These are phyloP conservation scores for Rhyacichthys aspro DNA, from an alignment of 2,797 vertebrate species.

Conservation along the genomic window DNA sequence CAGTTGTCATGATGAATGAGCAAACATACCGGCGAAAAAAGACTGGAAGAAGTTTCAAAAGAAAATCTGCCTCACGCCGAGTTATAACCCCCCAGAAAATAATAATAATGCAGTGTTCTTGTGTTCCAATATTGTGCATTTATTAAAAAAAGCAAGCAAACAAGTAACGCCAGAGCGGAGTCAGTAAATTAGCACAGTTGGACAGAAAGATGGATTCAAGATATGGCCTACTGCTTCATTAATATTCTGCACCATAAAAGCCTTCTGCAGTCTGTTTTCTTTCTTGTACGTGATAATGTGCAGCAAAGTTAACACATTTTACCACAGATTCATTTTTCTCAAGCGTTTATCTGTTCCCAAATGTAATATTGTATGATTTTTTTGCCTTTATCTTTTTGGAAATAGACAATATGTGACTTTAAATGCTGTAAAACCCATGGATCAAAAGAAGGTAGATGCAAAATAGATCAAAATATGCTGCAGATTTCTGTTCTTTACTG, in stretches of 20 bases:
- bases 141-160: conserved; percentile 23
- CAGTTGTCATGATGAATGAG: conserved; percentile 74
- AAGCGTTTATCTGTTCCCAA: no score
- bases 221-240: conserved; percentile 32
- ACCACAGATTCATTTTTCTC: no score
- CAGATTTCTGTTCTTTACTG: no score
- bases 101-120: conserved; percentile 23
- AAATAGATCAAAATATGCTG: no score
- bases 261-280: conserved; percentile 35
- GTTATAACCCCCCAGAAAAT: background rate
- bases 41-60: conserved; percentile 54
- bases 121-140: background rate
- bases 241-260: conserved; percentile 40
- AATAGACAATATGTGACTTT: no score
- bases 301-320: no score
- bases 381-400: no score
- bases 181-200: conserved; percentile 17
- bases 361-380: no score
- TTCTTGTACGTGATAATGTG: background rate
- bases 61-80: conserved; percentile 20
- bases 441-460: no score
- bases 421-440: no score
- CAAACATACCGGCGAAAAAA: conserved; percentile 63
- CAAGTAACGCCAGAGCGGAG: conserved; percentile 16
- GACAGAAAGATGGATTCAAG: conserved; percentile 17